Evolutionary conservation across 1,140 invertebrate species (phyloP).

Genomic region (Leptopilina boulardi): DNA sequence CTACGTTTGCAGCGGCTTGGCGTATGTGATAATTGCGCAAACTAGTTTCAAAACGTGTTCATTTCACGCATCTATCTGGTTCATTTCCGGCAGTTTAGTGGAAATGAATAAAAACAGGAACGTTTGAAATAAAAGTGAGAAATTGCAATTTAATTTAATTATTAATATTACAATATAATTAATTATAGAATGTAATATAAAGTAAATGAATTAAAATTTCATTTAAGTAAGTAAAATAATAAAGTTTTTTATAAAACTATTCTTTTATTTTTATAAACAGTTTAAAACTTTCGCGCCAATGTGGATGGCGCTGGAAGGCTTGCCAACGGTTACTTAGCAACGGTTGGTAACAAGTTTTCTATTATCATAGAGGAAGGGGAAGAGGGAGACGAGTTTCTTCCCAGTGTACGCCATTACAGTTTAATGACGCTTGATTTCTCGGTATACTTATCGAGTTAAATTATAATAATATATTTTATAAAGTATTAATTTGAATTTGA

Average conservation of each 20-base stretch:
- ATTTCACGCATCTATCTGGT: conserved; percentile 41
- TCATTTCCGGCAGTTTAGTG: conserved; percentile 38
- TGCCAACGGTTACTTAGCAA: conserved; percentile 7
- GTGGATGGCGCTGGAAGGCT: background rate
- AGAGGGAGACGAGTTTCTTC: conserved; percentile 47
- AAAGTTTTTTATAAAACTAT: background rate
- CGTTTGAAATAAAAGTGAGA: background rate
- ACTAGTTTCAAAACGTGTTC: background rate
- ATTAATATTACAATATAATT: background rate
- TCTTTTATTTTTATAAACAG: background rate
- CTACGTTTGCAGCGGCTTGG: conserved; percentile 47
- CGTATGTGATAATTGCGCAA: conserved; percentile 22
- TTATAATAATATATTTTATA: background rate
- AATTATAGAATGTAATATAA: background rate
- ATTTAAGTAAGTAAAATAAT: background rate
- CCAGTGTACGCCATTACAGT: conserved; percentile 55
- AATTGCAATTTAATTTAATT: background rate
- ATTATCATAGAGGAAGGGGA: conserved; percentile 52
- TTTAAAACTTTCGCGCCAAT: background rate
- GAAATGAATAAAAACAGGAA: conserved; percentile 9
- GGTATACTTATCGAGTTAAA: conserved; percentile 32
- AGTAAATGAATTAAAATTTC: background rate
- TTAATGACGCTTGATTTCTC: conserved; percentile 44
- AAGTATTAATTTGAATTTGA: background rate
- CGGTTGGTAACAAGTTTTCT: conserved; percentile 17